These are phyloP conservation scores for Eolophus roseicapilla DNA, from an alignment of 2,113 vertebrate species.

Conservation along the genomic window DNA sequence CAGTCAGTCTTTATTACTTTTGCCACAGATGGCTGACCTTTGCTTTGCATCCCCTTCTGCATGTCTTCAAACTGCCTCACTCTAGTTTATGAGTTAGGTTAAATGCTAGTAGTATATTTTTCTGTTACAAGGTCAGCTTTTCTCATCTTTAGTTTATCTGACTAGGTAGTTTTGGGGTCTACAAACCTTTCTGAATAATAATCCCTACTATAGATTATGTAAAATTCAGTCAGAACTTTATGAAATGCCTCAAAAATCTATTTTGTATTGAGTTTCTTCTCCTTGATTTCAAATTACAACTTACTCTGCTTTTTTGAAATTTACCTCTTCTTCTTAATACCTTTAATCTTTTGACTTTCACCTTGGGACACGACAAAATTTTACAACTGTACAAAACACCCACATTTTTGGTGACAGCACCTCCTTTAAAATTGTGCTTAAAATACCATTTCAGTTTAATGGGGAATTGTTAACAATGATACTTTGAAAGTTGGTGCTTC, in stretches of 20 bases:
- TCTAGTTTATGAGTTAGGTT: slow-evolving; percentile 28
- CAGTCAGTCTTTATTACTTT: slow-evolving; percentile 1
- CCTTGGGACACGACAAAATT: neutral
- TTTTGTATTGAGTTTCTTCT: neutral
- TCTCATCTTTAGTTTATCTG: neutral
- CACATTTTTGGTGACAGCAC: neutral
- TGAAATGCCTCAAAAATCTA: neutral
- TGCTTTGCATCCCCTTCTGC: slow-evolving; percentile 18
- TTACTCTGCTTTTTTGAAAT: neutral
- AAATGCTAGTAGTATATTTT: slow-evolving; percentile 15
- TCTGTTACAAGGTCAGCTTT: slow-evolving; percentile 25
- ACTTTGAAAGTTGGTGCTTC: neutral
- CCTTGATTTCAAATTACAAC: neutral
- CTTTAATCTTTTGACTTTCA: neutral
- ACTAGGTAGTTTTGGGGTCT: neutral
- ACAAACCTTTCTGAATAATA: neutral
- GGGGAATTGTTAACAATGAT: neutral
- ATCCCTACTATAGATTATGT: neutral
- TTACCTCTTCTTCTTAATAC: neutral
- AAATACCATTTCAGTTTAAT: neutral
- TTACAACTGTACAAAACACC: neutral
- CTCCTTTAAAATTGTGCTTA: neutral
- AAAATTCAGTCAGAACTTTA: neutral
- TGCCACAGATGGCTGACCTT: neutral
- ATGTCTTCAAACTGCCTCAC: slow-evolving; percentile 2